Evolutionary conservation across 2,888 invertebrate genomes (phyloP).

Genomic region (Liposcelis brunnea): DNA sequence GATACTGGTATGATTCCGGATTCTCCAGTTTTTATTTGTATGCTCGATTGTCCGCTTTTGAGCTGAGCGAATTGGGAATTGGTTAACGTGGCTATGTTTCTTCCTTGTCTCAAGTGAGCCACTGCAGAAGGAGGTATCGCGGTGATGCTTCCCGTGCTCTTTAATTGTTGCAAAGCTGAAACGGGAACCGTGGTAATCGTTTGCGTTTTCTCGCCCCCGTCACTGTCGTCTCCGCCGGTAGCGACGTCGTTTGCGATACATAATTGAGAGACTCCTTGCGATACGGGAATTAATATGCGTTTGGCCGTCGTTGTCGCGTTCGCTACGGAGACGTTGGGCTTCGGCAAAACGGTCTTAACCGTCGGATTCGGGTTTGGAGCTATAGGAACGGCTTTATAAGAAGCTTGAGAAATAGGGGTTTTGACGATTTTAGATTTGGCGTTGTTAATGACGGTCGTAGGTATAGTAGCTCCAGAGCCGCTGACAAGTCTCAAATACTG

Average conservation of each 20-base stretch:
- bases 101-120: too few species aligned
- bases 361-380: slow-evolving; percentile 24
- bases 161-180: background rate
- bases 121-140: background rate
- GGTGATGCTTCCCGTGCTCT: slow-evolving; percentile 1
- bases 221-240: background rate
- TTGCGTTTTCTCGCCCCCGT: too few species aligned
- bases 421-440: slow-evolving; percentile 23
- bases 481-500: slow-evolving; percentile 52
- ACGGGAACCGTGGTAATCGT: background rate
- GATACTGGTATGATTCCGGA: too few species aligned
- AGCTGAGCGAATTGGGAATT: too few species aligned
- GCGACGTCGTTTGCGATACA: background rate
- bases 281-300: background rate
- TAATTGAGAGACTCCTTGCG: background rate
- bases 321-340: too few species aligned
- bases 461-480: slow-evolving; percentile 23
- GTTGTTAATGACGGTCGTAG: slow-evolving; percentile 25
- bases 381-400: slow-evolving; percentile 15
- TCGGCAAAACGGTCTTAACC: slow-evolving; percentile 18
- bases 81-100: too few species aligned
- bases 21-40: too few species aligned
- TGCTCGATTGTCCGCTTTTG: too few species aligned
- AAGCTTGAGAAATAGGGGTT: slow-evolving; percentile 18
- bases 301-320: too few species aligned